Evolutionary conservation across 2,797 vertebrate species (phyloP).

Genomic region (Leptatherina wallacei): DNA sequence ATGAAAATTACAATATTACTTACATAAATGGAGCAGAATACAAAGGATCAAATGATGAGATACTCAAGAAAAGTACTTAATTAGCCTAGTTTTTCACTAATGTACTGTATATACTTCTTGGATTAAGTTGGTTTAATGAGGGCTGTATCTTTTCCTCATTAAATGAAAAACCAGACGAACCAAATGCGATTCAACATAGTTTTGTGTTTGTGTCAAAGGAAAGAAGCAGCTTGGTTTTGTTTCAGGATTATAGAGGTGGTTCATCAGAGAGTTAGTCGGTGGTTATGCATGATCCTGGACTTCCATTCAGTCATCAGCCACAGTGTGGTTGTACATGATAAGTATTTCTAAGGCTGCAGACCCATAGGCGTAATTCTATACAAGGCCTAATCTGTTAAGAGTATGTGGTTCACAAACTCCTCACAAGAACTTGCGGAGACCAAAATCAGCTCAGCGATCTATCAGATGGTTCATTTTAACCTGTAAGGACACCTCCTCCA

Average conservation of each 20-base stretch:
- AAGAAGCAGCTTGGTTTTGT: not conserved
- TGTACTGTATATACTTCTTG: no score
- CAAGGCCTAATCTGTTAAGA: not conserved
- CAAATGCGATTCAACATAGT: no score
- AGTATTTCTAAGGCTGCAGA: not conserved
- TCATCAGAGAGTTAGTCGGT: no score
- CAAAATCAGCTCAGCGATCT: constrained; percentile 3
- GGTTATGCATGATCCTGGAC: no score
- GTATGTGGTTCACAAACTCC: not conserved
- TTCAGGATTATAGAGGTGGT: not conserved
- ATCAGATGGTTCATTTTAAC: constrained; percentile 7
- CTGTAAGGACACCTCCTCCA: constrained; percentile 18
- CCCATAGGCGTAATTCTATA: not conserved
- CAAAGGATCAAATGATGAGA: not conserved
- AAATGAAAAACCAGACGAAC: no score
- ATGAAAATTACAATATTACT: no score
- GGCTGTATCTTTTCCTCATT: no score
- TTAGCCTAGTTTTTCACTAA: not conserved
- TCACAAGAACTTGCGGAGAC: constrained; percentile 1
- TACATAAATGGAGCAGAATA: not conserved
- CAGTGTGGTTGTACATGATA: not conserved
- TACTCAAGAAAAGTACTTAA: not conserved
- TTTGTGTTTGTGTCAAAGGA: not conserved
- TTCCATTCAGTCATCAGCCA: not conserved
- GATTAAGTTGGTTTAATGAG: no score